phyloP scores from a whole-genome alignment of 2,113 vertebrate genomes.

The Phalacrocorax aristotelis region DNA sequence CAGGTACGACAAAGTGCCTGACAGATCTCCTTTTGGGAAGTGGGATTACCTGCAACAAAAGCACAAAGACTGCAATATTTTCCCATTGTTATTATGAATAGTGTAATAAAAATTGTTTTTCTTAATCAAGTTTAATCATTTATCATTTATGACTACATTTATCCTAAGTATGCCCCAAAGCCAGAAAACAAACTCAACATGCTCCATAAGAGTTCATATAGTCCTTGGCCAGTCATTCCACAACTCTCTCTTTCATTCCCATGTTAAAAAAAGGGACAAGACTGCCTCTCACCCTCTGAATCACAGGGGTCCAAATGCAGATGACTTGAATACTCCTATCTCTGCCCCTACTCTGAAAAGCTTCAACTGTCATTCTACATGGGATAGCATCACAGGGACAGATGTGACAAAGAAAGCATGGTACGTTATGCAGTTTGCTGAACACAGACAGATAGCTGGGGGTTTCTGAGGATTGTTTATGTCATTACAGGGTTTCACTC shows the following conservation, averaged over 20 bases:
- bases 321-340: neutral
- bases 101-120: neutral
- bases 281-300: neutral
- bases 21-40: constrained; percentile 25
- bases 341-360: neutral
- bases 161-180: neutral
- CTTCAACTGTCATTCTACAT: neutral
- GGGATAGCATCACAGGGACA: neutral
- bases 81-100: neutral
- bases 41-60: constrained; percentile 80
- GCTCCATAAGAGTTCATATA: neutral
- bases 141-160: neutral
- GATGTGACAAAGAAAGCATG: neutral
- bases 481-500: neutral
- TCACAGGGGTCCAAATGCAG: neutral
- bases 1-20: constrained; percentile 78
- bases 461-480: neutral
- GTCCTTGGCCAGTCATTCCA: neutral
- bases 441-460: neutral
- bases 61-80: neutral
- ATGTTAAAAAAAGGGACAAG: neutral
- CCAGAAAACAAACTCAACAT: neutral
- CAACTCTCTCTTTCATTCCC: neutral
- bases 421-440: neutral
- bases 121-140: neutral